Base-by-base conservation (phyloP, 2,888 invertebrate genomes). In the Priocnemis perturbator region DNA sequence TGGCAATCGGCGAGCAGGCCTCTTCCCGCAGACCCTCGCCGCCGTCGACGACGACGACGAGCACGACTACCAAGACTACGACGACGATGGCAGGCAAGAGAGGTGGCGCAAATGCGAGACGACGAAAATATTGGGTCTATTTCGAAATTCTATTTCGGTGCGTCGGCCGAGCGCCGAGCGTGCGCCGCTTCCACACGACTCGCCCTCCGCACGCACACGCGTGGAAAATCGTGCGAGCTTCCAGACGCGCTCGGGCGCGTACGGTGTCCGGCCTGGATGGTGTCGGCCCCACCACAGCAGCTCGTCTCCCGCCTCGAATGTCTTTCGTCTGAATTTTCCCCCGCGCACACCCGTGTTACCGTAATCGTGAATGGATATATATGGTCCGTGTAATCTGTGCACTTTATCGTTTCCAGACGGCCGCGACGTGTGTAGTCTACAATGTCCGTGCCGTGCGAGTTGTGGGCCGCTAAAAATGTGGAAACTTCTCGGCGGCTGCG, bases 111-210 rank as follows among this genome's bases (percentile, higher is more conserved):
- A 87, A 88, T 81, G 87, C 86, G 86, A 85, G 87, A 85, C 88
- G 88, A 88, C 88, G 88, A 88, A 88, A 88, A 88, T 88, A 88
- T 88, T 88, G 86, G 88, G 84, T 88, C 88, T 88, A 88, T 88
- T 88, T 88, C 87, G 86, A 88, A 88, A 88, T 88, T 88, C 88
- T 88, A 88, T 88, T 88, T 88, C 80, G 84, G 88, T 85, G 75
- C 83, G 85, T 81, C 87, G 87, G 86, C 83, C 85, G 84, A 81
- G 81, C 77, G 73, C 23, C 71, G 76, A 72, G 73, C 64, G 69
- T 58, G 77, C 77, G 78, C 66, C 65, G 74, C 80, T 80, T 66
- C 74, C 71, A 72, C 74, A 76, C 75, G 79, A 66, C 37, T 37
- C 37, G 2, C 37, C 37, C 7, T 67, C 63, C 67, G 69, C 77